Evolutionary conservation across 2,797 vertebrate species (phyloP).

Genomic region (Taeniopygia guttata): DNA sequence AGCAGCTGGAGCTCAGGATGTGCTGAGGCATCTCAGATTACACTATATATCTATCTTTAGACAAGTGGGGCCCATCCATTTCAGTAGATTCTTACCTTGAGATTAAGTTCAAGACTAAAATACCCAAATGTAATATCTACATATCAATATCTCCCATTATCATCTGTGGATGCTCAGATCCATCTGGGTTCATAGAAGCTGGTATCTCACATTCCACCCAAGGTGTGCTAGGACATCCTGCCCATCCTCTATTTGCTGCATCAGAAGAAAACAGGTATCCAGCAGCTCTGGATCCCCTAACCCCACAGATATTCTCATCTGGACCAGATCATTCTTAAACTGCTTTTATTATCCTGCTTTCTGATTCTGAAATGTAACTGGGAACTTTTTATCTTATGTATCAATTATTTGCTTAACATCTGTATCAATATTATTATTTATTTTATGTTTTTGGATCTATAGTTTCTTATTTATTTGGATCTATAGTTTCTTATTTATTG

Average conservation of each 20-base stretch:
- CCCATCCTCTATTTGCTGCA: not conserved
- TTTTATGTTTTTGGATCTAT: not conserved
- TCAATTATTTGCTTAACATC: not conserved
- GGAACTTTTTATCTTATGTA: not conserved
- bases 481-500: too few relatives aligned
- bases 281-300: not conserved
- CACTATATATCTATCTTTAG: not conserved
- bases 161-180: not conserved
- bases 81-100: not conserved
- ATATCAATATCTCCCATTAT: not conserved
- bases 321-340: not conserved
- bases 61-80: not conserved
- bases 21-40: not conserved
- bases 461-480: not conserved
- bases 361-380: not conserved
- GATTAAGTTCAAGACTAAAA: not conserved
- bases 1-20: rapidly evolving
- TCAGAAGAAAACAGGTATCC: not conserved
- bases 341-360: not conserved
- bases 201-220: not conserved
- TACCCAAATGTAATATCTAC: not conserved
- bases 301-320: not conserved
- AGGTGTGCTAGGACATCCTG: not conserved
- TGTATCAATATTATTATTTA: not conserved
- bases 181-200: not conserved